These are phyloP conservation scores for Sycophila sp. DNA, from an alignment of 1,140 invertebrate genomes.

Conservation along the genomic window DNA sequence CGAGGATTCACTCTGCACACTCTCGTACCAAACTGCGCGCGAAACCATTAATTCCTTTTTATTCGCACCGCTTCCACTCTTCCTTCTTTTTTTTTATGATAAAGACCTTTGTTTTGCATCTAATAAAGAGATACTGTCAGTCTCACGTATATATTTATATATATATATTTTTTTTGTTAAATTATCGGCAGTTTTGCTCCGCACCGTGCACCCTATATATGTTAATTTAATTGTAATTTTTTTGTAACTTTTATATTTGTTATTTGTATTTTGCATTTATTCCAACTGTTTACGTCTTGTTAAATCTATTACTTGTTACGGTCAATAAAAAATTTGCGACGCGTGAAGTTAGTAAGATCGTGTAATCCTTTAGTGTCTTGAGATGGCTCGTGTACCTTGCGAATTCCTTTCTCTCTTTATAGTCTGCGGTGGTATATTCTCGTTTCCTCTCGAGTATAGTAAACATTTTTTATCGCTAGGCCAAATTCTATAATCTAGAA, in stretches of 20 bases:
- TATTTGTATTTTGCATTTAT: background rate
- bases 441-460: background rate
- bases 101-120: background rate
- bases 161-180: slow-evolving; percentile 32
- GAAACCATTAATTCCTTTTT: background rate
- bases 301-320: background rate
- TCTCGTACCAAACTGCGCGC: background rate
- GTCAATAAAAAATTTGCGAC: slow-evolving; percentile 5
- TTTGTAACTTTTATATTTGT: slow-evolving; percentile 1
- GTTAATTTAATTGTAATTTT: slow-evolving; percentile 16
- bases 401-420: background rate
- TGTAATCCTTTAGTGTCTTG: background rate
- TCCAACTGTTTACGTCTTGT: background rate
- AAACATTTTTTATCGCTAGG: slow-evolving; percentile 40
- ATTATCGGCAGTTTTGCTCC: slow-evolving; percentile 49
- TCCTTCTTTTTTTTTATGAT: background rate
- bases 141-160: slow-evolving; percentile 40
- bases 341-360: slow-evolving; percentile 6
- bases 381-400: background rate
- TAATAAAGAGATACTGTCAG: slow-evolving; percentile 44
- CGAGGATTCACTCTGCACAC: background rate
- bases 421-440: background rate
- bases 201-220: slow-evolving; percentile 36
- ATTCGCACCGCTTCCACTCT: background rate
- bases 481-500: slow-evolving; percentile 41